These are phyloP conservation scores for Myzus persicae DNA, from an alignment of 1,140 invertebrate species.

Conservation along the genomic window DNA sequence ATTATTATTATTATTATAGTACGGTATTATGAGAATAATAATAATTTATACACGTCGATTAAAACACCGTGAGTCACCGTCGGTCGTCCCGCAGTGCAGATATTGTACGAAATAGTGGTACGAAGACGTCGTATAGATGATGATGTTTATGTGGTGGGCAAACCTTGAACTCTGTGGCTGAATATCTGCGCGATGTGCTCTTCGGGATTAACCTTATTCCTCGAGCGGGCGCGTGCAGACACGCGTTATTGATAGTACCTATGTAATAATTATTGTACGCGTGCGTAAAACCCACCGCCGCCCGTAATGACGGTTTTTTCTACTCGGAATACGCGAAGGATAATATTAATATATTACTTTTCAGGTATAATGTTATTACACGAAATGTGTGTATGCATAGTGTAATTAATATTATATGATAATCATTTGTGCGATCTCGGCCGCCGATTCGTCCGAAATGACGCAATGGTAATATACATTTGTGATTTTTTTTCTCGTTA, in stretches of 20 bases:
- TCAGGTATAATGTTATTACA: too few relatives aligned
- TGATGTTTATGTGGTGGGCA: neutral
- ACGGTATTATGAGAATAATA: neutral
- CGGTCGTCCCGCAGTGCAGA: neutral
- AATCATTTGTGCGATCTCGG: neutral
- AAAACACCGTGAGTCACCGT: neutral
- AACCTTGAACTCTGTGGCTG: neutral
- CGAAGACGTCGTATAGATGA: neutral
- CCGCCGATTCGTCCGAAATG: neutral
- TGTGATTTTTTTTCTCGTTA: neutral
- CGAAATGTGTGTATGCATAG: neutral
- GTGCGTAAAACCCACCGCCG: neutral
- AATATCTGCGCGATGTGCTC: neutral
- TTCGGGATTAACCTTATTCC: slow-evolving; percentile 15
- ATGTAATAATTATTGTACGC: neutral
- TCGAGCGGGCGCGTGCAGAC: neutral
- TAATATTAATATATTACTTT: too few relatives aligned
- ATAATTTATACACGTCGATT: neutral
- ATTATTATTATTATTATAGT: too few relatives aligned
- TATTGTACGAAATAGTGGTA: neutral
- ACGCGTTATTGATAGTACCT: neutral
- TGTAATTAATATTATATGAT: neutral
- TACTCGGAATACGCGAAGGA: neutral
- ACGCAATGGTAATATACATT: neutral
- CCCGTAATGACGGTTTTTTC: neutral